These are phyloP conservation scores for Valencia hispanica DNA, from an alignment of 2,797 vertebrate genomes.

Conservation along the genomic window DNA sequence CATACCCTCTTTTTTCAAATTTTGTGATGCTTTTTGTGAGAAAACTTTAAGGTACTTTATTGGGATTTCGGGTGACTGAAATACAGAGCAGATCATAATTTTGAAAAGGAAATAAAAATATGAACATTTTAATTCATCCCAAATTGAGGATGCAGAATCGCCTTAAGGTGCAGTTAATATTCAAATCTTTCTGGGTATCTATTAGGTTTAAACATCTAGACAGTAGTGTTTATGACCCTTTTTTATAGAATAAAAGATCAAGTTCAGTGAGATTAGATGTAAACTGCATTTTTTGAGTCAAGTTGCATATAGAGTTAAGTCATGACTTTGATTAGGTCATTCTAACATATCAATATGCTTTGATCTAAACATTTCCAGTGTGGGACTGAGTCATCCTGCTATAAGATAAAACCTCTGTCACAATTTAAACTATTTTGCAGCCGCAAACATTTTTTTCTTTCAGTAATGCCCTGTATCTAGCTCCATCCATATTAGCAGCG, in stretches of 20 bases:
- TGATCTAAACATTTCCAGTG: neutral
- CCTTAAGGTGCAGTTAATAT: neutral
- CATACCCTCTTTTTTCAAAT: neutral
- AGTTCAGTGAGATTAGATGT: neutral
- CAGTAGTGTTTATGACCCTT: neutral
- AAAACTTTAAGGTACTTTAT: neutral
- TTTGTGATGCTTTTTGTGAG: neutral
- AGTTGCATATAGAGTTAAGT: neutral
- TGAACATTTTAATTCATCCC: neutral
- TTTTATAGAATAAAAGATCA: neutral
- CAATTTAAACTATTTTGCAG: too few relatives aligned
- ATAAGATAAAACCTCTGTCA: too few relatives aligned
- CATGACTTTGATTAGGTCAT: neutral
- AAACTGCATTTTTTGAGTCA: neutral
- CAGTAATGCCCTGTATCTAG: too few relatives aligned
- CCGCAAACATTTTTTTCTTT: too few relatives aligned
- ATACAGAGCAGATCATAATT: neutral
- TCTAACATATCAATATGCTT: neutral
- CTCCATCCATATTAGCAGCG: too few relatives aligned
- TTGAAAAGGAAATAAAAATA: neutral
- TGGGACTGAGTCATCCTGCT: too few relatives aligned
- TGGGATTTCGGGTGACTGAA: neutral
- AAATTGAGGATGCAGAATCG: neutral
- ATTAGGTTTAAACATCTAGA: neutral
- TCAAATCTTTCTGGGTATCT: neutral